Conservation (phyloP, 1,140 invertebrate species). For the Bacillus rossius region DNA sequence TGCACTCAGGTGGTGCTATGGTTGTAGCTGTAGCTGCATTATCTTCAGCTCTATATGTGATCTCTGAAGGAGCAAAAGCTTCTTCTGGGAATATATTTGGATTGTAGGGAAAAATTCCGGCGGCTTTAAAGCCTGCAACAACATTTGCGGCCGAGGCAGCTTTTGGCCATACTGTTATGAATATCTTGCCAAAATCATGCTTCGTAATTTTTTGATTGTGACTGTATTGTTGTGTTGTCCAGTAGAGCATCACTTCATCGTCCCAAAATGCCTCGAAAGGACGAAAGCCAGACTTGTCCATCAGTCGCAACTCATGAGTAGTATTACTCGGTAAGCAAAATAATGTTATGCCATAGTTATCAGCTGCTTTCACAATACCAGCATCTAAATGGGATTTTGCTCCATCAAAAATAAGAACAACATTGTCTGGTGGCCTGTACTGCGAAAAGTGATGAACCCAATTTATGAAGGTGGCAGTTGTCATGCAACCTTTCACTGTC, state of each 20-base stretch:
- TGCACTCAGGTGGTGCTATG: no score
- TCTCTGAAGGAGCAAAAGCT: conserved; percentile 28
- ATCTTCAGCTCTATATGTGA: conserved; percentile 12
- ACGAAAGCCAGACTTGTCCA: conserved; percentile 35
- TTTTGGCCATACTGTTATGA: conserved; percentile 32
- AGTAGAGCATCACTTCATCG: conserved; percentile 27
- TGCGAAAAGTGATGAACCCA: conserved; percentile 35
- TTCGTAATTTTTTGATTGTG: conserved; percentile 27
- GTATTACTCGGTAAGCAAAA: conserved; percentile 38
- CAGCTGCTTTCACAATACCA: conserved; percentile 30
- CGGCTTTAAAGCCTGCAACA: conserved; percentile 29
- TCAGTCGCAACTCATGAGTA: conserved; percentile 38
- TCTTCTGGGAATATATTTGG: conserved; percentile 28
- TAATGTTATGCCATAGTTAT: conserved; percentile 30
- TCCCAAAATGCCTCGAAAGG: conserved; percentile 38
- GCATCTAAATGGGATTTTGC: conserved; percentile 33
- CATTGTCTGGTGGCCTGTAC: conserved; percentile 28
- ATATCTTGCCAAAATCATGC: conserved; percentile 31
- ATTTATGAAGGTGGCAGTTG: conserved; percentile 29
- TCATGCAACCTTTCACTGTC: conserved; percentile 40
- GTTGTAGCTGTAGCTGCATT: no score
- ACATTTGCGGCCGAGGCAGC: conserved; percentile 26
- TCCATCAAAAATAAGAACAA: conserved; percentile 39
- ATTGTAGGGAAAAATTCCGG: conserved; percentile 31
- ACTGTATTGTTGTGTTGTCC: conserved; percentile 6